phyloP scores from a whole-genome alignment of 1,140 invertebrate genomes.

The Bombus ignitus region DNA sequence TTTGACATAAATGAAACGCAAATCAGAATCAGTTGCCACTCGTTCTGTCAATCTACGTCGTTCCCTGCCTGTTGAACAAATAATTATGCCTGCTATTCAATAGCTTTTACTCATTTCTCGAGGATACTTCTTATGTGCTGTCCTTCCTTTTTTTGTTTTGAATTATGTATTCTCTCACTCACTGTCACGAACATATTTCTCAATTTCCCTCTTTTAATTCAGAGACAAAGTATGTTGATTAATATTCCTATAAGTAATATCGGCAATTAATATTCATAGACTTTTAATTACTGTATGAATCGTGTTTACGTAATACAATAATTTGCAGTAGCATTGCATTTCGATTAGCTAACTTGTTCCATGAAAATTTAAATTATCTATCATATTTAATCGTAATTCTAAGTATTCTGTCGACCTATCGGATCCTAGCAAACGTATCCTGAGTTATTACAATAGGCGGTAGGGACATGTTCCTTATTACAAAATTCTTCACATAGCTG shows the following conservation, averaged over 20 bases:
- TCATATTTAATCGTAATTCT: background rate
- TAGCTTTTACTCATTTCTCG: background rate
- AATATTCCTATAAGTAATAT: too few relatives aligned
- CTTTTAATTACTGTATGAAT: too few relatives aligned
- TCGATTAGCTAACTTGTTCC: background rate
- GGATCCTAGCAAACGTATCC: background rate
- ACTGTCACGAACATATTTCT: too few relatives aligned
- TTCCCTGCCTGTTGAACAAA: background rate
- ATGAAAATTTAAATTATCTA: background rate
- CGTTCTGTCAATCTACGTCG: background rate
- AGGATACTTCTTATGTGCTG: background rate
- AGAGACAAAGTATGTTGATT: background rate
- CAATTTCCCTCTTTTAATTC: background rate
- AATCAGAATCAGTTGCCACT: too few relatives aligned
- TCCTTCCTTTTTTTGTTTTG: background rate
- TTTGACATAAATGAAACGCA: background rate
- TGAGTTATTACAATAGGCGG: background rate
- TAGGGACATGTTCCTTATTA: slow-evolving; percentile 24
- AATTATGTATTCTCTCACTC: too few relatives aligned
- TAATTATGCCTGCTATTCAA: background rate
- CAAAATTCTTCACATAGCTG: slow-evolving; percentile 12
- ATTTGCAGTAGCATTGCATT: background rate
- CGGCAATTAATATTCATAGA: background rate
- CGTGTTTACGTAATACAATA: background rate
- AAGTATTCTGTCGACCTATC: background rate